Evolutionary conservation across 2,888 invertebrate species (phyloP).

Genomic region (Rambutsinella grinnellia): DNA sequence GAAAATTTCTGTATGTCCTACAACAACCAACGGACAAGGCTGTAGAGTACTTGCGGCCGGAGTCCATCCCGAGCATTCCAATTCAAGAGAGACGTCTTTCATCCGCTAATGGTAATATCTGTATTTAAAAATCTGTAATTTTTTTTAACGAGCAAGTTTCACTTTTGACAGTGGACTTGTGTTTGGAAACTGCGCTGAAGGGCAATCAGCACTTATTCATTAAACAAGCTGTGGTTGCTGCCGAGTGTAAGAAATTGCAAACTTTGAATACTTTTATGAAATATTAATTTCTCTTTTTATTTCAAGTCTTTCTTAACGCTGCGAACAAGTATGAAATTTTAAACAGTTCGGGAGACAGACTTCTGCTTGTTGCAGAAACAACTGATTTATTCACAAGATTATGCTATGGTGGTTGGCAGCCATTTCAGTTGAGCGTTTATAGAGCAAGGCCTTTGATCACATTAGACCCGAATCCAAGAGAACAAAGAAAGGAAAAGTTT

Average conservation of each 20-base stretch:
- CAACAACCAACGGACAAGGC: slow-evolving; percentile 38
- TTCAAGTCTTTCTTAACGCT: slow-evolving; percentile 56
- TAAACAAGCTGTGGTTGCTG: slow-evolving; percentile 55
- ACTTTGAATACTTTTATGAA: not conserved
- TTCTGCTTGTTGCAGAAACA: slow-evolving; percentile 54
- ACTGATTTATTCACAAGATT: slow-evolving; percentile 54
- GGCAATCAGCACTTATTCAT: slow-evolving; percentile 59
- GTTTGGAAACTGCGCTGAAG: slow-evolving; percentile 34
- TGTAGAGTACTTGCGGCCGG: slow-evolving; percentile 30
- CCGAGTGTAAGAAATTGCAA: slow-evolving; percentile 59
- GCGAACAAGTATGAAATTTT: slow-evolving; percentile 59
- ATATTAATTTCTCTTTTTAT: not conserved
- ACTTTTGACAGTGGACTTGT: slow-evolving; percentile 26
- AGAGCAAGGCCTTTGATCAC: slow-evolving; percentile 48
- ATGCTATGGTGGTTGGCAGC: slow-evolving; percentile 58
- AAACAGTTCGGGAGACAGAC: slow-evolving; percentile 53
- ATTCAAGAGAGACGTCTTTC: slow-evolving; percentile 44
- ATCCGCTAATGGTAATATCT: slow-evolving; percentile 27
- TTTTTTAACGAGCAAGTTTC: not conserved
- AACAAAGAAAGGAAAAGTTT: slow-evolving; percentile 46
- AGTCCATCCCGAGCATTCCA: slow-evolving; percentile 38
- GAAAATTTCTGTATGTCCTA: slow-evolving; percentile 37
- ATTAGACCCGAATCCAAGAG: slow-evolving; percentile 32
- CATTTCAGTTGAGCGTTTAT: slow-evolving; percentile 52
- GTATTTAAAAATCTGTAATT: not conserved